A percentile compares a stretch with the other conserved stretches of the same genome.
Evolutionary conservation across 2,113 vertebrate genomes (phyloP).

Genomic region (Colinus virginianus): DNA sequence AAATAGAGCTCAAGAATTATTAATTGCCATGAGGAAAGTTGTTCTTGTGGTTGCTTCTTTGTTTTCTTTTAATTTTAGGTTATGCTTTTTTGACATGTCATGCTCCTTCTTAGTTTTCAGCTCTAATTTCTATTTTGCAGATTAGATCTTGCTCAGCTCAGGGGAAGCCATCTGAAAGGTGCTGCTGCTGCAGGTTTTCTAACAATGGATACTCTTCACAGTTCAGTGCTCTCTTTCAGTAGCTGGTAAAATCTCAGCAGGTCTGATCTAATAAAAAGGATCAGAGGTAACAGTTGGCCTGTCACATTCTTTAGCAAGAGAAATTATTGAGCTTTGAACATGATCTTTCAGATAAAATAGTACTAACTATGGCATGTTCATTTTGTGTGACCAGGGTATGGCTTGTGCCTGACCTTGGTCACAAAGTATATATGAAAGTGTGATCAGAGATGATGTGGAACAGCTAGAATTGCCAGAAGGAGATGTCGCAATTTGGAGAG

Average conservation of each 20-base stretch:
- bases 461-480: background rate
- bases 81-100: background rate
- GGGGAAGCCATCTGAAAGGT: background rate
- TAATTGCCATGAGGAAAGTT: too few species aligned
- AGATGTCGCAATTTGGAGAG: background rate
- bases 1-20: too few species aligned
- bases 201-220: background rate
- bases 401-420: background rate
- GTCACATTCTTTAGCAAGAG: background rate
- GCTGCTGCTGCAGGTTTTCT: background rate
- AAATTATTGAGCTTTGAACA: background rate
- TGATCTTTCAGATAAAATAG: background rate
- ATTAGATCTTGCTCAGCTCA: background rate
- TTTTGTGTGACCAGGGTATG: background rate
- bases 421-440: background rate
- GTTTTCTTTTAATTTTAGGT: too few species aligned
- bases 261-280: background rate
- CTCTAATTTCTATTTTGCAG: background rate
- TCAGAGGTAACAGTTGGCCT: background rate
- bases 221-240: background rate
- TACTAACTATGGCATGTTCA: background rate
- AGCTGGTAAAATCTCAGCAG: background rate
- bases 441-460: accelerated
- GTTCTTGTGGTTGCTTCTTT: too few species aligned
- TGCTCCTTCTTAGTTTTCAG: background rate